Conservation (phyloP, 2,888 invertebrate genomes). For the Zhuqinia jingwanae region DNA sequence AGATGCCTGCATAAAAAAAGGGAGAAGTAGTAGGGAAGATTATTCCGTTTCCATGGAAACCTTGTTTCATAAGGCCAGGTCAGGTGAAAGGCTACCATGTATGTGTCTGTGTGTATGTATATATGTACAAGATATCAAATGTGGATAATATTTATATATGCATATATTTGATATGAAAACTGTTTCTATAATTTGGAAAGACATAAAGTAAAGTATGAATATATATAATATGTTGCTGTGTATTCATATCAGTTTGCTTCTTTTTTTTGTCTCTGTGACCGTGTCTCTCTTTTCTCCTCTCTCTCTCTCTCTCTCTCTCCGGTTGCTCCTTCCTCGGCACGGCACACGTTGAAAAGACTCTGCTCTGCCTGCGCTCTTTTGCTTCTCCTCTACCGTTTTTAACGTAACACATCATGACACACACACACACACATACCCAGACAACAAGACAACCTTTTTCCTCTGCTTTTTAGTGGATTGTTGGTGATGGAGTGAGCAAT, state of each 20-base stretch:
- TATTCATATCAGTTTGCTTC: too few relatives aligned
- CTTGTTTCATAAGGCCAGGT: too few relatives aligned
- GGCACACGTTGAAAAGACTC: conserved; percentile 56
- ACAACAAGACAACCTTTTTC: neutral
- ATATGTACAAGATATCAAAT: too few relatives aligned
- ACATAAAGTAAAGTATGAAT: too few relatives aligned
- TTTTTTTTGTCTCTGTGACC: neutral
- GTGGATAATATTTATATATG: too few relatives aligned
- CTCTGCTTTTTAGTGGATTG: conserved; percentile 13
- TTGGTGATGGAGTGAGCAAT: conserved; percentile 32
- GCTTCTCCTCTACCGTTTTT: conserved; percentile 24
- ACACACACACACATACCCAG: neutral
- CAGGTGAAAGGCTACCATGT: too few relatives aligned
- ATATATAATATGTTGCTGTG: too few relatives aligned
- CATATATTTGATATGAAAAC: neutral
- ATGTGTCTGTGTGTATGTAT: too few relatives aligned
- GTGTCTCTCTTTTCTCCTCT: neutral
- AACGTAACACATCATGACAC: neutral
- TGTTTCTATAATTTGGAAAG: neutral
- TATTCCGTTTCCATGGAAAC: too few relatives aligned
- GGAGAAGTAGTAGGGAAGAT: too few relatives aligned
- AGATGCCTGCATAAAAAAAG: too few relatives aligned
- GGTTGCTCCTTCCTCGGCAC: conserved; percentile 42
- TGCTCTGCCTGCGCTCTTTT: conserved; percentile 45
- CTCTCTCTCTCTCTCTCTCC: neutral